Base-by-base conservation (phyloP, 2,888 invertebrate genomes). In the Sesia apiformis region DNA sequence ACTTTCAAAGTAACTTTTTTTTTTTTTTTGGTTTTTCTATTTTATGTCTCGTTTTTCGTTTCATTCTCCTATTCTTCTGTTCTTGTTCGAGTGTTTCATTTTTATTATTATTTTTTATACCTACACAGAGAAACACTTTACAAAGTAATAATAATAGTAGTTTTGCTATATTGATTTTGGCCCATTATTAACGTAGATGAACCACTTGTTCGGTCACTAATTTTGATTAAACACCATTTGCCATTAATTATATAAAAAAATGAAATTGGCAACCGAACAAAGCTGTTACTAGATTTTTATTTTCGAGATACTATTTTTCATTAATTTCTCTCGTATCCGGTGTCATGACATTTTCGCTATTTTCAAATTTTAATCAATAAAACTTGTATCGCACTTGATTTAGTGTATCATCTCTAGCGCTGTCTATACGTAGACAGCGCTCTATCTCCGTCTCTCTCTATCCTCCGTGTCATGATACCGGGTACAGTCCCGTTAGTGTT, bases 91-190 rank as follows among this genome's bases (percentile, higher is more conserved):
- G 67, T 39, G 49, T 55, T 39, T 51, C 6, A 5, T 54, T 5
- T 59, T 56, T 57, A 70, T 73, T 23, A 23, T 76, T 74, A 64
- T 67, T 65, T 72, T 85, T 76, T 74, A 75, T 76, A 85, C 86
- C 84, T 84, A 86, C 85, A 89, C 89, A 90, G 89, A 89, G 89
- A 86, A 89, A 89, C 89, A 89, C 89, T 87, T 82, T 74, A 88
- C 89, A 89, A 63, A 82, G 70, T 81, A 52, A 7, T 69, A 76
- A 80, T 77, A 68, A 69, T 72, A 71, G 82, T 84, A 82, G 82
- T 74, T 61, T 73, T 66, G 87, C 86, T 84, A 81, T 78, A 75
- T 80, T 81, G 76, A 81, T 75, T 79, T 85, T 82, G 82, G 85
- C 82, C 85, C 84, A 78, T 76, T 63, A 76, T 78, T 81, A 82